Conservation (phyloP, 2,797 vertebrate species). For the Brachymystax lenok region DNA sequence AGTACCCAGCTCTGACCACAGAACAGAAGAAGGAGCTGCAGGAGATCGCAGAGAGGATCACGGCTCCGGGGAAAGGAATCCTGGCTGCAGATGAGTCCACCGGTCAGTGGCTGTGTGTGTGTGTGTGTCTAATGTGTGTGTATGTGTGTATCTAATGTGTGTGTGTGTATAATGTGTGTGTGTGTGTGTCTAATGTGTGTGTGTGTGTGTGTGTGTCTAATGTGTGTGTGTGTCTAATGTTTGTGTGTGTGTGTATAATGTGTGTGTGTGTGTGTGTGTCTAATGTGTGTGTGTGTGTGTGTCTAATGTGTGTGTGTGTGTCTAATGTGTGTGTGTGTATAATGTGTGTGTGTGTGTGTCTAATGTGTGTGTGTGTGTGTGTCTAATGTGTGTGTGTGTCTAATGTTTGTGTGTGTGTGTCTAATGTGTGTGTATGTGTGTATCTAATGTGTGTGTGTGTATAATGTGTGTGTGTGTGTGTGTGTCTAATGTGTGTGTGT, state of each 20-base stretch:
- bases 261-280: constrained; percentile 1
- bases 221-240: not conserved
- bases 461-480: not conserved
- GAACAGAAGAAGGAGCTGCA: constrained; percentile 90
- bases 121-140: not conserved
- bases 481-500: not conserved
- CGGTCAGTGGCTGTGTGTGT: constrained; percentile 53
- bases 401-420: constrained; percentile 4
- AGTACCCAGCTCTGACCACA: constrained; percentile 83
- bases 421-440: not conserved
- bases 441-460: too few relatives aligned
- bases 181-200: not conserved
- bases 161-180: not conserved
- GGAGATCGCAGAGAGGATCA: constrained; percentile 75
- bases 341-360: not conserved
- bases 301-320: not conserved
- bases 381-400: not conserved
- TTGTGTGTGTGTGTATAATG: not conserved
- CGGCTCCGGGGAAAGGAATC: constrained; percentile 80
- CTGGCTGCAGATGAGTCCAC: constrained; percentile 82
- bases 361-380: not conserved
- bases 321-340: not conserved
- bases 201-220: not conserved
- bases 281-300: not conserved
- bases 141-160: not conserved